Base-by-base conservation (phyloP, 2,888 invertebrate species). In the Tiliacea aurago region DNA sequence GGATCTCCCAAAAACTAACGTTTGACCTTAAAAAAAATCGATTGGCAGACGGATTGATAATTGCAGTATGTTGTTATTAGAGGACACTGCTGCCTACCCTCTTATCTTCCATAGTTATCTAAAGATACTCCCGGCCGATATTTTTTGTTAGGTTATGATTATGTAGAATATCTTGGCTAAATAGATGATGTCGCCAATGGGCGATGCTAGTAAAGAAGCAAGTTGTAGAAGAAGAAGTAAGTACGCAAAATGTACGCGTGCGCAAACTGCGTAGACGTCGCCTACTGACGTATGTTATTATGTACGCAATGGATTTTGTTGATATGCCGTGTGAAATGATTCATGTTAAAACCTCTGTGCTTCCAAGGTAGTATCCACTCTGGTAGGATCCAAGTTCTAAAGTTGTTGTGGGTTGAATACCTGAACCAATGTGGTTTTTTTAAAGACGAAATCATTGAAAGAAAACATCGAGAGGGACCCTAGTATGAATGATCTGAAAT, bases 171-270 rank as follows among this genome's bases (percentile, higher is more conserved):
- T 18, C 23, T 23, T n/a, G 11, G 7, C 23, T 18, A 33, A 5
- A 18, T 66, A 53, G 11, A 55, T 4, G n/a, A n/a, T n/a, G n/a
- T n/a, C n/a, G n/a, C n/a, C n/a, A n/a, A n/a, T n/a, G n/a, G n/a
- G n/a, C n/a, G n/a, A n/a, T n/a, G n/a, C n/a, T n/a, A 28, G 28
- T 10, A 55, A 41, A 53, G 3, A 59, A 65, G 11, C 37, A 58
- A 51, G 37, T 70, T n/a, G n/a, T n/a, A n/a, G n/a, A n/a, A n/a
- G n/a, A n/a, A n/a, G n/a, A n/a, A n/a, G n/a, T n/a, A n/a, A n/a
- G n/a, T n/a, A n/a, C n/a, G 63, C 73, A 73, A 70, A 78, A 33
- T 23, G 11, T 10, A 10, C 28, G 51, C 73, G 58, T 80, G 51
- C 13, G 20, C 28, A 20, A 41, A 63, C 73, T 80, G 73, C 73